Evolutionary conservation across 2,888 invertebrate genomes (phyloP).

Genomic region (Ectropis crepuscularia): DNA sequence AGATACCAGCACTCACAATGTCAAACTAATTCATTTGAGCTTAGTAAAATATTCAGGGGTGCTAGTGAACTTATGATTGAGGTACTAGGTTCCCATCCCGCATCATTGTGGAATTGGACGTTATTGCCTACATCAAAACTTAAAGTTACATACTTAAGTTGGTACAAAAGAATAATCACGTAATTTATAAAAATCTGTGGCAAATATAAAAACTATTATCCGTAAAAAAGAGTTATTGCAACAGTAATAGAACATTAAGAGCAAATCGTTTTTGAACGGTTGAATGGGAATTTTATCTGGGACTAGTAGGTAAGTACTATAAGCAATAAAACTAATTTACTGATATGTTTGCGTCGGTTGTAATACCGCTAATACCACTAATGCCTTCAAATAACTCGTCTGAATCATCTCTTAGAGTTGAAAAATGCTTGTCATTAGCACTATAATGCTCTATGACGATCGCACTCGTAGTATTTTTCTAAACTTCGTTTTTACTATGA

Average conservation of each 20-base stretch:
- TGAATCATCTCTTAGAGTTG: slow-evolving; percentile 9
- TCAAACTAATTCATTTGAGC: too few species aligned
- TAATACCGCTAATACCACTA: slow-evolving; percentile 5
- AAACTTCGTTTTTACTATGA: too few species aligned
- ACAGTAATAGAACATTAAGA: neutral
- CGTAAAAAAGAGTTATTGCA: neutral
- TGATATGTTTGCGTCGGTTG: slow-evolving; percentile 12
- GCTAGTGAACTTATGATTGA: too few species aligned
- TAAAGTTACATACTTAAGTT: too few species aligned
- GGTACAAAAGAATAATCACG: too few species aligned
- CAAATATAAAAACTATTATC: too few species aligned
- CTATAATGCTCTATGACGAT: neutral
- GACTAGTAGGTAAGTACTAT: slow-evolving; percentile 8
- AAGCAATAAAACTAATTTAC: slow-evolving; percentile 13
- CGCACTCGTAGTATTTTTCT: neutral
- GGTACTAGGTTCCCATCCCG: too few species aligned
- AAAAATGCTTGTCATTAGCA: slow-evolving; percentile 13
- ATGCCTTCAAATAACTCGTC: slow-evolving; percentile 9
- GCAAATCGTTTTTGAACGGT: neutral
- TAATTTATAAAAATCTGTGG: too few species aligned
- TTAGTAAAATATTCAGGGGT: too few species aligned
- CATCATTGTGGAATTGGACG: too few species aligned
- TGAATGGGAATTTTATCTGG: slow-evolving; percentile 6
- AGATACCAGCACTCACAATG: too few species aligned
- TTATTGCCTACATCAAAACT: too few species aligned